Conservation (phyloP, 2,113 vertebrate genomes). For the human region GRCh38 chr7:12367501-12368000, state of each 20-base stretch:
- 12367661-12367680: not conserved
- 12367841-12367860: not conserved
- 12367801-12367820: not conserved
- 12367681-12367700: not conserved
- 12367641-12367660: slow-evolving; percentile 11
- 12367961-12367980: not conserved
- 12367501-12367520: slow-evolving; percentile 39
- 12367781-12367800: not conserved
- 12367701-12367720: not conserved
- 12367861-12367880: not conserved
- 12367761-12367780: not conserved
- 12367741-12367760: not conserved
- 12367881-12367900: not conserved
- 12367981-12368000: not conserved
- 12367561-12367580: not conserved
- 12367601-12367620: not conserved
- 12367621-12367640: not conserved
- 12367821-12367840: not conserved
- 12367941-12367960: not conserved
- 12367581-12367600: not conserved
- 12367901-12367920: not conserved
- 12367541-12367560: not conserved
- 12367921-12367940: not conserved
- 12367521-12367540: slow-evolving; percentile 1
- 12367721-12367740: not conserved